A percentile compares a stretch with the other conserved stretches of the same genome.
These are phyloP conservation scores for Sinopyrophorus schimmeli DNA, from an alignment of 2,888 invertebrate genomes.

Conservation along the genomic window DNA sequence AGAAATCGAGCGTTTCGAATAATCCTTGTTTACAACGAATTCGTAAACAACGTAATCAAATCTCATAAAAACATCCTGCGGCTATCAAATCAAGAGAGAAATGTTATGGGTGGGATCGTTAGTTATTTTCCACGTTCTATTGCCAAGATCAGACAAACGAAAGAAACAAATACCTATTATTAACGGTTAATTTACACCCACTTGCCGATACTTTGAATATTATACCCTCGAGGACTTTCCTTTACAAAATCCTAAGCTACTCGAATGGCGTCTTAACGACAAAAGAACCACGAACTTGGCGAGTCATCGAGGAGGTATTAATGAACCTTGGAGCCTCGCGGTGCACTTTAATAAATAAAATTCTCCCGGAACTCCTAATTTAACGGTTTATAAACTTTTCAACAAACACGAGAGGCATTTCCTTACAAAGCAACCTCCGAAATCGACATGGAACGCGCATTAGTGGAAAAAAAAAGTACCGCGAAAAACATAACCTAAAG, in stretches of 20 bases:
- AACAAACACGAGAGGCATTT: conserved; percentile 3
- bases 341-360: conserved; percentile 2
- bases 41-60: conserved; percentile 41
- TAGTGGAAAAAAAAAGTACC: no score
- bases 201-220: background rate
- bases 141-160: conserved; percentile 17
- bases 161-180: conserved; percentile 21
- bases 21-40: conserved; percentile 37
- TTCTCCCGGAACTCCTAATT: conserved; percentile 1
- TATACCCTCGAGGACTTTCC: background rate
- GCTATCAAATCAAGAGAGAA: conserved; percentile 23
- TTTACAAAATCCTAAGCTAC: conserved; percentile 1
- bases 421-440: background rate
- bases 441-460: conserved; percentile 1
- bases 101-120: conserved; percentile 14
- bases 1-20: no score
- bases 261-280: background rate
- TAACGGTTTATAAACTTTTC: conserved; percentile 4
- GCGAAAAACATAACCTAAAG: no score
- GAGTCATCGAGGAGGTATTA: conserved; percentile 11
- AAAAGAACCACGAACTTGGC: conserved; percentile 11
- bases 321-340: conserved; percentile 6
- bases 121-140: conserved; percentile 22
- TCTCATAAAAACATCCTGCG: conserved; percentile 40
- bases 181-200: conserved; percentile 20